Conservation (phyloP, 1,140 invertebrate species). For the Drosophila nikananu region DNA sequence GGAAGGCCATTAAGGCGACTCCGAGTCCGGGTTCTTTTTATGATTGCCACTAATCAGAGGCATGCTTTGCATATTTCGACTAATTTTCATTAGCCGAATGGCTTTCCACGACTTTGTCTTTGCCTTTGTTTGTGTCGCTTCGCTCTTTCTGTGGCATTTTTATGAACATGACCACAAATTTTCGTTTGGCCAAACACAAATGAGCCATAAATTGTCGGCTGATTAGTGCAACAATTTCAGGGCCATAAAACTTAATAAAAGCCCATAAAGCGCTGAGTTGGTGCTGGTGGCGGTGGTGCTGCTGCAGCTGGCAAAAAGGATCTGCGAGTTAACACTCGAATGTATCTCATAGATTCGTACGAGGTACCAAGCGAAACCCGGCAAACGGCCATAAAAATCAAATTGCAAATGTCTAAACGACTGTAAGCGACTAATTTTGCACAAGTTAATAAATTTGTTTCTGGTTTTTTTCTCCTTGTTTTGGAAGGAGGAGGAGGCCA, state of each 20-base stretch:
- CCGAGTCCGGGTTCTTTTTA: slow-evolving; percentile 56
- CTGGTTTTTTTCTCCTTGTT: slow-evolving; percentile 12
- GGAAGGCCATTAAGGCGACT: slow-evolving; percentile 43
- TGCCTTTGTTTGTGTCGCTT: slow-evolving; percentile 11
- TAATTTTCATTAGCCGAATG: slow-evolving; percentile 62
- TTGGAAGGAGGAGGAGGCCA: slow-evolving; percentile 15
- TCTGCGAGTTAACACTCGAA: slow-evolving; percentile 28
- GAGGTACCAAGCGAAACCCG: slow-evolving; percentile 7
- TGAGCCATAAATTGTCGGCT: slow-evolving; percentile 75
- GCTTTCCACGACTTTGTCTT: slow-evolving; percentile 6
- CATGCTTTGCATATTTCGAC: slow-evolving; percentile 75
- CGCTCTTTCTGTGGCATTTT: slow-evolving; percentile 39
- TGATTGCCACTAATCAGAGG: slow-evolving; percentile 77
- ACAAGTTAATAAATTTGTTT: slow-evolving; percentile 81
- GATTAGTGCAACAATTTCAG: slow-evolving; percentile 81
- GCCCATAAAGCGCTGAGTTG: slow-evolving; percentile 26
- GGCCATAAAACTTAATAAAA: slow-evolving; percentile 68
- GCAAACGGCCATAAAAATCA: slow-evolving; percentile 74
- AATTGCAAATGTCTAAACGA: slow-evolving; percentile 81
- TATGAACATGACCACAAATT: slow-evolving; percentile 54
- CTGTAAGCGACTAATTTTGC: slow-evolving; percentile 82
- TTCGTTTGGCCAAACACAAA: slow-evolving; percentile 66
- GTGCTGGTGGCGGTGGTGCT: neutral
- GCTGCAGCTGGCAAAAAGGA: slow-evolving; percentile 39
- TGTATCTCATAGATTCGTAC: slow-evolving; percentile 70